phyloP scores from a whole-genome alignment of 2,888 invertebrate genomes.

The Aphodius sticticus region DNA sequence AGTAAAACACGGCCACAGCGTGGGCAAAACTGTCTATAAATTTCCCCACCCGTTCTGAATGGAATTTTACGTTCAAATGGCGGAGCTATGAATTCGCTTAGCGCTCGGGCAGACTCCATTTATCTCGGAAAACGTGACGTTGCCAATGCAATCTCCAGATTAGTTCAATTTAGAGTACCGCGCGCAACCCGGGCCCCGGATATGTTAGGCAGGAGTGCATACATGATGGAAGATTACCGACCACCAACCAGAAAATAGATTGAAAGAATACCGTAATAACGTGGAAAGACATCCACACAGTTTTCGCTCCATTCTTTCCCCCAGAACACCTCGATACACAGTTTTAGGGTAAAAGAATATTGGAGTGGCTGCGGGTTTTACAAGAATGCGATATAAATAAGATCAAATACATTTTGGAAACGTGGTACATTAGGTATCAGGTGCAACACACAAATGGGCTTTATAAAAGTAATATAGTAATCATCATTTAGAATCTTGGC shows the following conservation, averaged over 20 bases:
- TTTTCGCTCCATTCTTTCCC: neutral
- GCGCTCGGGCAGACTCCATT: slow-evolving; percentile 22
- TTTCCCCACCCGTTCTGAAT: neutral
- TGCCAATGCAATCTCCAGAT: slow-evolving; percentile 27
- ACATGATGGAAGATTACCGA: neutral
- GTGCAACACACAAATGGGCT: too few relatives aligned
- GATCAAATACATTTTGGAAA: neutral
- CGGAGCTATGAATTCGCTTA: slow-evolving; percentile 25
- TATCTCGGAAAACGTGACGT: slow-evolving; percentile 23
- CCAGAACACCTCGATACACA: neutral
- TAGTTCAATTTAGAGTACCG: slow-evolving; percentile 26
- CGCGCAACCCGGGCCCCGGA: slow-evolving; percentile 11
- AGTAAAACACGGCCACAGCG: neutral
- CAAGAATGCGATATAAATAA: neutral
- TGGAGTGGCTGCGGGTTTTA: neutral
- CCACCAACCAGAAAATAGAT: neutral
- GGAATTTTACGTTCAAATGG: slow-evolving; percentile 23
- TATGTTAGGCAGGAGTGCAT: neutral
- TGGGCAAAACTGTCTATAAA: neutral
- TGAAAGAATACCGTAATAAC: neutral
- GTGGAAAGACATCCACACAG: neutral
- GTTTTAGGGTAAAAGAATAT: neutral
- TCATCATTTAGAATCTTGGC: too few relatives aligned
- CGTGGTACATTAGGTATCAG: neutral
- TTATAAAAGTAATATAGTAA: too few relatives aligned